A percentile compares a stretch with the other conserved stretches of the same genome.
Conservation (phyloP, 2,888 invertebrate genomes). For the Rotaria macrura region DNA sequence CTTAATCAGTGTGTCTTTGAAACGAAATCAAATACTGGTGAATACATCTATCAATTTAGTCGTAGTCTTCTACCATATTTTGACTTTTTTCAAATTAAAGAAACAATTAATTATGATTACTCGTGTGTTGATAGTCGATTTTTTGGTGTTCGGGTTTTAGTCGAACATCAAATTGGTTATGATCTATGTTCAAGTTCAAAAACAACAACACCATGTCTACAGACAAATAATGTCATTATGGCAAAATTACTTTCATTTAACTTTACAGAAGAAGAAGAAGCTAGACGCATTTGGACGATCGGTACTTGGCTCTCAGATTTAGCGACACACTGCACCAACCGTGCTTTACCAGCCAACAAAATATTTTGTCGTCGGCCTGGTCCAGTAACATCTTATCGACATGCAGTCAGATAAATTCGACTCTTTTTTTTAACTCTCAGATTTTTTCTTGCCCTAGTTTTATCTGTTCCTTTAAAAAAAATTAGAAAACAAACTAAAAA, state of each 20-base stretch:
- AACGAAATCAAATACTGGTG: neutral
- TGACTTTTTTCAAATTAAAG: conserved; percentile 1
- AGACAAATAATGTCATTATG: neutral
- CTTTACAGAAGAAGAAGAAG: neutral
- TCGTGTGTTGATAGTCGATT: neutral
- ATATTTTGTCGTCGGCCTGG: neutral
- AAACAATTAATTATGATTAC: neutral
- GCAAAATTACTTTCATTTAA: neutral
- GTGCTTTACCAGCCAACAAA: neutral
- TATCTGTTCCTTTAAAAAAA: neutral
- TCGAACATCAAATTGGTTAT: conserved; percentile 13
- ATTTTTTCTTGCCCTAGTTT: neutral
- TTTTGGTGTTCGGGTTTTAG: neutral
- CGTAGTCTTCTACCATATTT: neutral
- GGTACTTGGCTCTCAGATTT: neutral
- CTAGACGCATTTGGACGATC: neutral
- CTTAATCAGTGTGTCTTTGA: neutral
- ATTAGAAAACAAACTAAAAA: too few species aligned
- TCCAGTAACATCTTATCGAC: neutral
- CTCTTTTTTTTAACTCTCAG: neutral
- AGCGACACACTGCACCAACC: neutral
- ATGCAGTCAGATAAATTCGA: neutral
- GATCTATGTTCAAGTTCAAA: neutral
- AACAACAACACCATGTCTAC: neutral
- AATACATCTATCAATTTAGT: neutral